Evolutionary conservation across 2,888 invertebrate species (phyloP).

Genomic region (Cheilosia vernalis): DNA sequence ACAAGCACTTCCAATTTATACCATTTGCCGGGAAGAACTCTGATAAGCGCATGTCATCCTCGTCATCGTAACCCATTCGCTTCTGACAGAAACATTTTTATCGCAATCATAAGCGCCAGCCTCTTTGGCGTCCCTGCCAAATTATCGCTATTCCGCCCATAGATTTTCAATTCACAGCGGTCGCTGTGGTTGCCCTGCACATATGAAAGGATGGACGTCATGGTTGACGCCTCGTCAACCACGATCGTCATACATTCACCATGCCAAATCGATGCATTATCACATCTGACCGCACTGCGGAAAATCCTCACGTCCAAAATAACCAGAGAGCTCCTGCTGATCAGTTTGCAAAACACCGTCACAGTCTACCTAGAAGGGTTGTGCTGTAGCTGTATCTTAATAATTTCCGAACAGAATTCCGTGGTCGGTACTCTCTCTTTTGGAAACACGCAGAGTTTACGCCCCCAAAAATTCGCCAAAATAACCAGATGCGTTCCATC

Average conservation of each 20-base stretch:
- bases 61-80: slow-evolving; percentile 3
- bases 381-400: background rate
- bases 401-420: background rate
- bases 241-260: slow-evolving; percentile 19
- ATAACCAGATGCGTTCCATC: slow-evolving; percentile 66
- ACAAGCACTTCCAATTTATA: background rate
- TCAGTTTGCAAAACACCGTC: slow-evolving; percentile 65
- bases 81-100: slow-evolving; percentile 29
- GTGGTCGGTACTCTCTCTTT: background rate
- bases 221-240: slow-evolving; percentile 40
- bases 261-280: slow-evolving; percentile 50
- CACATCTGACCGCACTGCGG: slow-evolving; percentile 65
- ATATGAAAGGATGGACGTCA: slow-evolving; percentile 37
- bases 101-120: slow-evolving; percentile 72
- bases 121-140: slow-evolving; percentile 56
- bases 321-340: slow-evolving; percentile 48
- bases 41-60: slow-evolving; percentile 16
- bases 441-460: slow-evolving; percentile 47
- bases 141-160: slow-evolving; percentile 69
- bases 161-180: slow-evolving; percentile 53
- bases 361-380: slow-evolving; percentile 50
- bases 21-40: background rate
- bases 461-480: slow-evolving; percentile 67
- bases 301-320: slow-evolving; percentile 56
- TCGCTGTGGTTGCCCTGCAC: slow-evolving; percentile 22